Base-by-base conservation (phyloP, 2,797 vertebrate species). In the Rousettus madagascariensis region DNA sequence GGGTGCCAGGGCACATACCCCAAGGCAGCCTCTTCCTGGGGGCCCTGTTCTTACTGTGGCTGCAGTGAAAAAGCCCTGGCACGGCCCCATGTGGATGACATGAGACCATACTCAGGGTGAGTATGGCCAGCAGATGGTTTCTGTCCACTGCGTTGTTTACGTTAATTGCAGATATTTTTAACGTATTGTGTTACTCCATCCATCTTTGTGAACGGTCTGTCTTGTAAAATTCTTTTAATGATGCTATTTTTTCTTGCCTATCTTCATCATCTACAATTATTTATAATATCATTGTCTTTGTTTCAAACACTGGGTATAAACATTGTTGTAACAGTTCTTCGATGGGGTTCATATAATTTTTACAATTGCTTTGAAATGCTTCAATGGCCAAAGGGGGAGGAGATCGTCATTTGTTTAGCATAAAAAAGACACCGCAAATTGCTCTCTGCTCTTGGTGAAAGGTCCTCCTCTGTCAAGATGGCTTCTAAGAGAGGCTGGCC, bases 151-250 rank as follows among this genome's bases (percentile, higher is more conserved):
- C n/a, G 22, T 97, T 89, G 97, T 97, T 96, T 97, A 97, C 6
- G 4, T 94, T 98, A 97, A 95, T 53, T 95, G 97, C 61, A 97
- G 96, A 96, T 96, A 97, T 94, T 97, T 87, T 97, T 97, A 96
- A 96, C 72, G 75, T 96, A 98, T 98, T 98, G 96, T 97, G 95
- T 98, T 98, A 98, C 98, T 97, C 97, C 97, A 98, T 97, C 97
- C 96, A 98, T 97, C 97, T 98, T 96, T 57, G 92, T 85, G 94
- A 98, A 96, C 38, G 82, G 95, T 51, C 94, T 28, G 75, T 94
- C 98, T 98, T 98, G 97, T 98, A 98, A 98, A 98, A 98, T 96
- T 97, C 93, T 98, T 98, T 97, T 97, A 98, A 98, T 98, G 97
- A 97, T 94, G 86, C 97, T 98, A 96, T 98, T 98, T 98, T 98